phyloP scores from a whole-genome alignment of 2,113 vertebrate species.

The Smithornis capensis region DNA sequence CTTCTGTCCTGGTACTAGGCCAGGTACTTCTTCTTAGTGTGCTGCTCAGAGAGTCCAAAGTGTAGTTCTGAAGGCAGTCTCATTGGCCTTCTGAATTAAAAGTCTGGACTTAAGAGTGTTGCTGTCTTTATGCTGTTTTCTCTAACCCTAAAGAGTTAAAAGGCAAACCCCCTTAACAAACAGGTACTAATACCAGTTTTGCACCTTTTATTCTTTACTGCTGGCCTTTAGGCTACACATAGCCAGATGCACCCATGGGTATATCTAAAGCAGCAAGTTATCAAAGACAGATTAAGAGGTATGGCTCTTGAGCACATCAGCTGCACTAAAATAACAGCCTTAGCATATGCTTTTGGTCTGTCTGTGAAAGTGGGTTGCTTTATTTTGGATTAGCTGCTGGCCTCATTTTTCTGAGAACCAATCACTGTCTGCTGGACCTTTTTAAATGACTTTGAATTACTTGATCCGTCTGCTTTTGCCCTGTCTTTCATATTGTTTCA shows the following conservation, averaged over 20 bases:
- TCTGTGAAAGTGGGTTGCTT: neutral
- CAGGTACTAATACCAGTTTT: neutral
- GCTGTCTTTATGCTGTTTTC: neutral
- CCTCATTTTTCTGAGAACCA: neutral
- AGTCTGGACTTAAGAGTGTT: neutral
- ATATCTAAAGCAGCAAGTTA: neutral
- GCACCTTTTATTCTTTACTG: neutral
- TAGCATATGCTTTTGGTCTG: neutral
- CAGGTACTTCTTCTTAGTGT: neutral
- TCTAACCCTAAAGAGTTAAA: neutral
- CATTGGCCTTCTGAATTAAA: neutral
- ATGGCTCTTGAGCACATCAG: neutral
- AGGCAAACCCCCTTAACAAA: neutral
- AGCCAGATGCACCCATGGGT: neutral
- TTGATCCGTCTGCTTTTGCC: neutral
- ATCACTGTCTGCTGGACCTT: neutral
- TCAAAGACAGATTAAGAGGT: neutral
- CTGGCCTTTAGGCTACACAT: neutral
- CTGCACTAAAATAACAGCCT: neutral
- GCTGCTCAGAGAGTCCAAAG: neutral
- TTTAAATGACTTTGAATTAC: neutral
- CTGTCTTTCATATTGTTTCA: neutral
- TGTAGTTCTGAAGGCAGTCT: neutral
- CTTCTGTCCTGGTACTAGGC: neutral
- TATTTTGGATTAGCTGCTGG: conserved; percentile 19